Percentiles rank a stretch among this genome's conserved stretches.
These are phyloP conservation scores for human DNA, from an alignment of 2,113 vertebrate genomes.

Conservation along the genomic window GRCh38 chr6:27663001-27663500, in stretches of 20 bases:
- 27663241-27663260: not conserved
- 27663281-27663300: not conserved
- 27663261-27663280: not conserved
- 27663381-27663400: not conserved
- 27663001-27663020: not conserved
- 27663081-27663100: not conserved
- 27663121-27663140: not conserved
- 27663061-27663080: not conserved
- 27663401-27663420: not conserved
- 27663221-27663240: no score
- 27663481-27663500: no score
- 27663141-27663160: not conserved
- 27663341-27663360: not conserved
- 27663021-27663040: not conserved
- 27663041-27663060: not conserved
- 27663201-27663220: no score
- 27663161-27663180: no score
- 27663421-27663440: not conserved
- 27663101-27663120: not conserved
- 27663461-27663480: not conserved
- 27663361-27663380: not conserved
- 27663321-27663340: not conserved
- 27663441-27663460: not conserved
- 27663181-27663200: no score
- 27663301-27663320: not conserved